phyloP scores from a whole-genome alignment of 2,797 vertebrate genomes.

The Anguilla pacifica region DNA sequence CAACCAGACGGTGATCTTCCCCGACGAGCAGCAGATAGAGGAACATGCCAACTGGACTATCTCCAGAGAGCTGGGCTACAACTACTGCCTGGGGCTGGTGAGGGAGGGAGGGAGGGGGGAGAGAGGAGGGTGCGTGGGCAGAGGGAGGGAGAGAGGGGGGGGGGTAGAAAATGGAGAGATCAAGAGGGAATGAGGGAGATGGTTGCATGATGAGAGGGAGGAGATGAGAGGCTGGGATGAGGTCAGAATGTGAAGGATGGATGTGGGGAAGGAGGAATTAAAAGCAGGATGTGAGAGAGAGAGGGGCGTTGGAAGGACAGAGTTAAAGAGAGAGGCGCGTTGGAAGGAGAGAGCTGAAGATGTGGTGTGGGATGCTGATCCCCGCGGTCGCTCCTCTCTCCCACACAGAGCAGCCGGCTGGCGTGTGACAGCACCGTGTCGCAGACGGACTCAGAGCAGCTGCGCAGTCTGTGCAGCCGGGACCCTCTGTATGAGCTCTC shows the following conservation, averaged over 20 bases:
- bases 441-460: constrained; percentile 59
- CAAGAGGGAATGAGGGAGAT: not conserved
- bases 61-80: constrained; percentile 63
- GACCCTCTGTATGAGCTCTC: constrained; percentile 67
- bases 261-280: not conserved
- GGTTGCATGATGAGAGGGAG: not conserved
- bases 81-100: constrained; percentile 64
- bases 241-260: not conserved
- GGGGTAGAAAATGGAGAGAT: not conserved
- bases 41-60: constrained; percentile 66
- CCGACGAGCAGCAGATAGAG: constrained; percentile 57
- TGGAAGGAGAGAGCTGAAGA: not conserved
- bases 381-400: not conserved
- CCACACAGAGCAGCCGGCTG: constrained; percentile 58
- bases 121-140: not conserved
- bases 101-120: not conserved
- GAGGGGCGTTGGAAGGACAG: not conserved
- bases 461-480: constrained; percentile 56
- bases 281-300: not conserved
- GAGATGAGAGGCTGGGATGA: not conserved
- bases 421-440: constrained; percentile 63
- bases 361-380: not conserved
- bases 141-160: not conserved
- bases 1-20: constrained; percentile 60
- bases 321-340: not conserved